A percentile compares a stretch with the other conserved stretches of the same genome.
These are phyloP conservation scores for Strix uralensis DNA, from an alignment of 2,113 vertebrate species.

Conservation along the genomic window DNA sequence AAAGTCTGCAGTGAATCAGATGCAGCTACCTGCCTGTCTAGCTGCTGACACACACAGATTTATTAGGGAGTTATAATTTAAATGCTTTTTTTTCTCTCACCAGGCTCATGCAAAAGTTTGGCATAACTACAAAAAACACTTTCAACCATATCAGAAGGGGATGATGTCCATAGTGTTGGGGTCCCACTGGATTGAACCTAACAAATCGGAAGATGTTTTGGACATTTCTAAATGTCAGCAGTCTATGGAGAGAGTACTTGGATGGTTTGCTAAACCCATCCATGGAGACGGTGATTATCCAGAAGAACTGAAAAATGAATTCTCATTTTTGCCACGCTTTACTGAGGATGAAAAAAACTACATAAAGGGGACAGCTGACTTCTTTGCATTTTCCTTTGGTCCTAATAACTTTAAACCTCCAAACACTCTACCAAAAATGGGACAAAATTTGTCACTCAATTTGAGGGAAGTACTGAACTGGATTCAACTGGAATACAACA, in stretches of 20 bases:
- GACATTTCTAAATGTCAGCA: slow-evolving; percentile 82
- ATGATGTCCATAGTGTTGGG: slow-evolving; percentile 89
- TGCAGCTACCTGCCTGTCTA: background rate
- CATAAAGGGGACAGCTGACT: slow-evolving; percentile 88
- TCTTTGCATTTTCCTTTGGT: slow-evolving; percentile 95
- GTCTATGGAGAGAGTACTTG: slow-evolving; percentile 87
- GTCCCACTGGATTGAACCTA: slow-evolving; percentile 94
- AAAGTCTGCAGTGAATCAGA: background rate
- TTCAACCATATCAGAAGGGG: slow-evolving; percentile 83
- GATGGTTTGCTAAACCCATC: slow-evolving; percentile 94
- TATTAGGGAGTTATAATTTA: background rate
- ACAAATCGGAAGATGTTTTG: slow-evolving; percentile 57
- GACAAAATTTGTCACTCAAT: slow-evolving; percentile 82
- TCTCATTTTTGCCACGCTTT: slow-evolving; percentile 77
- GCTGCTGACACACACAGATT: background rate
- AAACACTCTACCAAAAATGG: slow-evolving; percentile 71
- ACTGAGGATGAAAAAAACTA: slow-evolving; percentile 80
- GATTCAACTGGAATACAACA: slow-evolving; percentile 89
- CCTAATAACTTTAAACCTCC: slow-evolving; percentile 86
- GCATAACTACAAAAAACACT: slow-evolving; percentile 85
- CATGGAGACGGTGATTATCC: slow-evolving; percentile 89
- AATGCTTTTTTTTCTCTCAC: slow-evolving; percentile 34
- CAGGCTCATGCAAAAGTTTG: slow-evolving; percentile 93
- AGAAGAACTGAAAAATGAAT: slow-evolving; percentile 74
- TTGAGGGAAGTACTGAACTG: slow-evolving; percentile 86